Conservation (phyloP, 2,797 vertebrate genomes). For the Perodicticus potto region DNA sequence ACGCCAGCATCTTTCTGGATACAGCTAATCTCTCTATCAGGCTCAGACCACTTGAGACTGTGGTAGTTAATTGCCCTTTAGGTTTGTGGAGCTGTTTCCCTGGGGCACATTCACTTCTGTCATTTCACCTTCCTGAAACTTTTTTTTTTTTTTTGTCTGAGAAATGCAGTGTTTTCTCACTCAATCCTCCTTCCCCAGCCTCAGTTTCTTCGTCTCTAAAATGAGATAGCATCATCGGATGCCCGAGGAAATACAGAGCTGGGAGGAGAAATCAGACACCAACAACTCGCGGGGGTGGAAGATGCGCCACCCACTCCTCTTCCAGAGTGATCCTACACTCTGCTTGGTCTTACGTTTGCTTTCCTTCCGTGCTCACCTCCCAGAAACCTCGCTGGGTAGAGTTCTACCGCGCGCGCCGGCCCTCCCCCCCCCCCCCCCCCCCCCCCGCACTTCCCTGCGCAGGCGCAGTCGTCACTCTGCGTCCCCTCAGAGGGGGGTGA, state of each 20-base stretch:
- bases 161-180: neutral
- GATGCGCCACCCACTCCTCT: neutral
- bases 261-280: neutral
- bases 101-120: neutral
- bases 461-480: neutral
- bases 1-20: neutral
- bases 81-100: neutral
- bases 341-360: neutral
- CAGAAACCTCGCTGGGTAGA: neutral
- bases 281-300: neutral
- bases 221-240: neutral
- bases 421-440: neutral
- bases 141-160: slow-evolving; percentile 26
- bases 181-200: neutral
- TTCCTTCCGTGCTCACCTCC: neutral
- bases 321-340: neutral
- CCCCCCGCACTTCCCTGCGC: accelerated
- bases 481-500: neutral
- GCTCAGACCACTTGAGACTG: neutral
- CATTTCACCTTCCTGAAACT: slow-evolving; percentile 58
- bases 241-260: neutral
- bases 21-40: neutral
- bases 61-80: slow-evolving; percentile 9
- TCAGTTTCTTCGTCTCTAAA: slow-evolving; percentile 15
- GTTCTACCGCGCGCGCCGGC: neutral